Conservation (phyloP, 2,797 vertebrate genomes). For the Dermochelys coriacea region DNA sequence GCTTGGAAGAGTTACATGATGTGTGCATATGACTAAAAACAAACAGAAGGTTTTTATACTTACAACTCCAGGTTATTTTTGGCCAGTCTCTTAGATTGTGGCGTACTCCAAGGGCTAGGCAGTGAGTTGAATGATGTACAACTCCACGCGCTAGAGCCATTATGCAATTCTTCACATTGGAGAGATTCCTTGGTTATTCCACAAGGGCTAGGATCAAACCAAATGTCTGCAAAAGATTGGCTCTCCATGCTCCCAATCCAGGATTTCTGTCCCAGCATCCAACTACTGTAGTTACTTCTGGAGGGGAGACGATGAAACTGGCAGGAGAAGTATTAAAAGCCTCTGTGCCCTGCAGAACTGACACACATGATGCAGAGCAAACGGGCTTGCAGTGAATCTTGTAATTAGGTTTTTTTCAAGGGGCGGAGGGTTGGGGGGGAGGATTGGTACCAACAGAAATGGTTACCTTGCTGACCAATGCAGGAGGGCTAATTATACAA, state of each 20-base stretch:
- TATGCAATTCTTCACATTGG: background rate
- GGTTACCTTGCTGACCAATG: background rate
- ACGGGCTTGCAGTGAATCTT: accelerated
- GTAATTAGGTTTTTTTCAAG: background rate
- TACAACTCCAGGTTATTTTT: background rate
- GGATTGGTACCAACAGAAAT: background rate
- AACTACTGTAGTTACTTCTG: background rate
- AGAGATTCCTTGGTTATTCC: background rate
- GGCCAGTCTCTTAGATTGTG: background rate
- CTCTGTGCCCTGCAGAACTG: background rate
- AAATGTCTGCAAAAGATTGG: background rate
- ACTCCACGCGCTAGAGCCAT: background rate
- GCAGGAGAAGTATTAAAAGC: background rate
- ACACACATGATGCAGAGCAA: background rate
- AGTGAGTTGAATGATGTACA: accelerated
- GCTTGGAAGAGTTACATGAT: background rate
- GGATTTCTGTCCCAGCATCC: background rate
- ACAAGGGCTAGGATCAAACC: background rate
- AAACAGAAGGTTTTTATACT: background rate
- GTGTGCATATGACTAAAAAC: accelerated
- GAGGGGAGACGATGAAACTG: background rate
- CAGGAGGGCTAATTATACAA: background rate
- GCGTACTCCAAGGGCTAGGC: accelerated
- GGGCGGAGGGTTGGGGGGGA: no score
- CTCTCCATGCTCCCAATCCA: background rate